Evolutionary conservation across 2,888 invertebrate species (phyloP), one percentile per base, ranked within the genome.

Genomic region (Germaria angustata): DNA sequence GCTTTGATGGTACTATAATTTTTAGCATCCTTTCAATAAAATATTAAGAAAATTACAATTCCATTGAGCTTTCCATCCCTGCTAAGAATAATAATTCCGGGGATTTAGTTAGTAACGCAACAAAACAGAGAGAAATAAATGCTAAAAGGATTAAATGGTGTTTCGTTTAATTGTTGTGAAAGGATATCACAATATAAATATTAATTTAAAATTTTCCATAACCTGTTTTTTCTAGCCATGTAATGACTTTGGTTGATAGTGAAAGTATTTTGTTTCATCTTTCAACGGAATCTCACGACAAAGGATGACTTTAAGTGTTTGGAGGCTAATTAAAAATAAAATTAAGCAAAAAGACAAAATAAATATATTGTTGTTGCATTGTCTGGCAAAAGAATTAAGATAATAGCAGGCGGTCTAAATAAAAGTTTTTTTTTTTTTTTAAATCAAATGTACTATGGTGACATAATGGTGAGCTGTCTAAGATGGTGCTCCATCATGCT

Each of bases 81-180:
- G 44, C 32, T 17, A 20, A 51, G 22, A 46, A n/a, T n/a, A n/a
- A n/a, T n/a, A n/a, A n/a, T n/a, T n/a, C n/a, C n/a, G 49, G 49
- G 68, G 68, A 61, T 77, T 68, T 68, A 44, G 51, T 44, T 53
- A n/a, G 44, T 49, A 61, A 24, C n/a, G 36, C 61, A 69, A 36
- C 20, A 49, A 34, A 11, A 68, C 41, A 17, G 9, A 51, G 32
- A 57, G 7, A 17, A 36, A 63, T 20, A 49, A 44, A 41, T 32
- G 34, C 13, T 41, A n/a, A 51, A 68, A 77, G 77, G 77, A 77
- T 76, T 76, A 76, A 39, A 28, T 32, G 51, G n/a, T 15, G 68
- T 69, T 68, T 69, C 15, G 68, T 69, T 68, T 69, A 68, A 69
- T 61, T 77, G 41, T 68, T 49, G 68, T 51, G 51, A 4, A 24